Evolutionary conservation across 2,113 vertebrate genomes (phyloP), one percentile per base, ranked within the genome.

Genomic region (Sebastes schlegelii): DNA sequence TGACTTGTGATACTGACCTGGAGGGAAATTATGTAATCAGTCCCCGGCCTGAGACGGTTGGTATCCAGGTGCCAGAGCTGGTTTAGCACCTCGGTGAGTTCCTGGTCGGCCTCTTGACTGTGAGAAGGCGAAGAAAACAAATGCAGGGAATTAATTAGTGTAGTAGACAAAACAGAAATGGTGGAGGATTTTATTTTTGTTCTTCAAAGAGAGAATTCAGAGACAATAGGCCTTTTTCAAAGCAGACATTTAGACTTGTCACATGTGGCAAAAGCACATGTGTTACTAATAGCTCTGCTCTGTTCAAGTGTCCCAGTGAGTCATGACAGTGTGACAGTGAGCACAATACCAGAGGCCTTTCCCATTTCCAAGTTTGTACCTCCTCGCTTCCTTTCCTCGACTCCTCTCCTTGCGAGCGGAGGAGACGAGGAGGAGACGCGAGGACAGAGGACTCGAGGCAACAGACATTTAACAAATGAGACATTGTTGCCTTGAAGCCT

Each of bases 81-180:
- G 77, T 80, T 97, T 12, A 97, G 89, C 60, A 97, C 89, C 16
- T 94, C 90, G 10, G 96, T 96, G 71, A 98, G 96, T 71, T 97
- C 96, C 74, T 26, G 73, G 76, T 95, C 91, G 23, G 95, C 85
- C 52, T 78, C 64, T 21, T 87, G 86, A 86, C 97, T 97, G 86
- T 17, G 52, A 14, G 65, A 34, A 52, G 2, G 10, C 10, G 73
- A 8, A 65, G 3, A 54, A 49, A 81, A 42, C 3, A 62, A 6
- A 73, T 0, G 6, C 0, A 46, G 4, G 9, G 8, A 55, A 55
- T 43, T n/a, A 64, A 19, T 0, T 0, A 26, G n/a, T 26, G 65
- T 16, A 19, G 46, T 6, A n/a, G 13, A 67, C 19, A 26, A 34
- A 54, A 45, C 11, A 7, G 17, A 16, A 16, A 40, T 8, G 6